Evolutionary conservation across 2,797 vertebrate genomes (phyloP).

Genomic region (Sebastes oblongus): DNA sequence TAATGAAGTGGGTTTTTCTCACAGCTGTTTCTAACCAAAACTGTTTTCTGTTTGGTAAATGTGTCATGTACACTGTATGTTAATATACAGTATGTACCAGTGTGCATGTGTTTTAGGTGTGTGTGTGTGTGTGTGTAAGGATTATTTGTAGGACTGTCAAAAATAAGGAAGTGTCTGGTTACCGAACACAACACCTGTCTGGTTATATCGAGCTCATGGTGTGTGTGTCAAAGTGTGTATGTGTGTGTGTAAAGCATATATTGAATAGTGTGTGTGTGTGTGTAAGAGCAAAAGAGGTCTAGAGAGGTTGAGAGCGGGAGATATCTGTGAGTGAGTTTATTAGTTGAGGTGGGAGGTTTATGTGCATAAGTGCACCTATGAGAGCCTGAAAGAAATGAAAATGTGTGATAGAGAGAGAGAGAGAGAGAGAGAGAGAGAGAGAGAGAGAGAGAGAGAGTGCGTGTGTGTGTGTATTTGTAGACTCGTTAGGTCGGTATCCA

Average conservation of each 20-base stretch:
- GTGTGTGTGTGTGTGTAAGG: neutral
- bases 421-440: neutral
- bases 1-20: neutral
- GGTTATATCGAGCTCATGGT: neutral
- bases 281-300: slow-evolving; percentile 17
- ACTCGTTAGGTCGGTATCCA: slow-evolving; percentile 74
- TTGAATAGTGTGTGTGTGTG: slow-evolving; percentile 1
- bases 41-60: neutral
- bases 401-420: slow-evolving; percentile 8
- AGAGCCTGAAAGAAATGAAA: slow-evolving; percentile 65
- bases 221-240: neutral
- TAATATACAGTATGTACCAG: neutral
- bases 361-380: slow-evolving; percentile 70
- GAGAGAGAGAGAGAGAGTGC: neutral
- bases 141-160: slow-evolving; percentile 2
- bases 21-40: neutral
- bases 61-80: neutral
- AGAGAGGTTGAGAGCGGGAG: slow-evolving; percentile 39
- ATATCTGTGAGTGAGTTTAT: slow-evolving; percentile 66
- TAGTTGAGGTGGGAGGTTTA: slow-evolving; percentile 72
- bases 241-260: slow-evolving; percentile 11
- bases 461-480: slow-evolving; percentile 41
- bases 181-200: slow-evolving; percentile 25
- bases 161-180: slow-evolving; percentile 29
- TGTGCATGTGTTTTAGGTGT: neutral